Base-by-base conservation (phyloP, 2,113 vertebrate genomes). In the Lates calcarifer region DNA sequence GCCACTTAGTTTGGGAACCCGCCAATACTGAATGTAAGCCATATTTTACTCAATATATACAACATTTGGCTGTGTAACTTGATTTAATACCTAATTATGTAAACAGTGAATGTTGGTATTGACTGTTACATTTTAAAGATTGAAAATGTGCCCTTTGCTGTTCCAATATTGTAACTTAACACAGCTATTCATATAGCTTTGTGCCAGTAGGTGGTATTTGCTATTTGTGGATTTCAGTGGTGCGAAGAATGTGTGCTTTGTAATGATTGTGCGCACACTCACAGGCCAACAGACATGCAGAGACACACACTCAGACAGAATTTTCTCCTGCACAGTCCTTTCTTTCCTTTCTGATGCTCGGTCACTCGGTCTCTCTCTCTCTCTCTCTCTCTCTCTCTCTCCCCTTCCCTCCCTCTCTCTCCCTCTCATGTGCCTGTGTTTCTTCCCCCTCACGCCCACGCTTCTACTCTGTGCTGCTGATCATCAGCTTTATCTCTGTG, bases 361-460 rank as follows among this genome's bases (percentile, higher is more conserved):
- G 20, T 87, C 67, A 47, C 66, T 64, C 31, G 0, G 4, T 56
- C 35, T 65, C 22, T 60, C 11, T 74, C 57, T 66, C 63, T 71
- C 56, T 33, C 77, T 56, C 37, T 65, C 22, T 60, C 13, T 74
- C 61, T 66, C 63, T 71, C 56, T 33, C 77, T 33, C 39, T 18
- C 60, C 61, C 74, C 17, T 79, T 64, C 77, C 49, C 67, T 62
- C 33, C 0, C 2, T 57, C 37, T 65, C 22, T 60, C 14, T 74
- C 61, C 64, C 63, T 71, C 56, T 33, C 77, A 15, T 73, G 39
- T 74, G 57, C 60, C 22, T 69, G 15, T 43, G 57, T 79, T 86
- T 79, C 82, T 78, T 86, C 87, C 82, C 74, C 77, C 90, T 86
- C 87, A 89, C 76, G n/a, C 85, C 90, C 79, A 92, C 89, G 56